Percentiles rank a stretch among this genome's conserved stretches.
These are phyloP conservation scores for Ochotona curzoniae DNA, from an alignment of 2,113 vertebrate genomes.

Conservation along the genomic window DNA sequence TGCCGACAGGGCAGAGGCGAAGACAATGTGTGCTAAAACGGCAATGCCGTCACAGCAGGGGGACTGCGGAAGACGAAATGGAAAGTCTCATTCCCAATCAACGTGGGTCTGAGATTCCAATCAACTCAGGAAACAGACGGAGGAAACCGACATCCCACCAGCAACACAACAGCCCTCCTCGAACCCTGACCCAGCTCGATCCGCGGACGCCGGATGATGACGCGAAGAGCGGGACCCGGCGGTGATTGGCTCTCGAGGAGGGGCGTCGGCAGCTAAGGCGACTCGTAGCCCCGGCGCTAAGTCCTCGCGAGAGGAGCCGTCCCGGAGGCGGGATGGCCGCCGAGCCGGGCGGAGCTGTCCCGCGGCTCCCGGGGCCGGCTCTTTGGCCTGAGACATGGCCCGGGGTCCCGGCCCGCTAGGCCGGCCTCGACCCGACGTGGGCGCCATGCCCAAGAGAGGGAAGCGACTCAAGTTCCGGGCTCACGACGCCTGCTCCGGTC, in stretches of 20 bases:
- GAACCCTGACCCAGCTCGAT: fast-evolving
- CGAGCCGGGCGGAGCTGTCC: conserved; percentile 46
- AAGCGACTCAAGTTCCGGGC: conserved; percentile 96
- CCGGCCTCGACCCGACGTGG: conserved; percentile 84
- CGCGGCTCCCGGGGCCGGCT: conserved; percentile 31
- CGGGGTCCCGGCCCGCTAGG: conserved; percentile 79
- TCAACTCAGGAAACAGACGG: fast-evolving
- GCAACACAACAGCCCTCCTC: fast-evolving
- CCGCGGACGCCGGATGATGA: conserved; percentile 25
- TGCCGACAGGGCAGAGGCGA: too few relatives aligned
- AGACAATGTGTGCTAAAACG: not conserved
- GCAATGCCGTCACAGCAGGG: not conserved
- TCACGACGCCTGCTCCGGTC: conserved; percentile 93
- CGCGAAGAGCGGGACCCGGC: fast-evolving
- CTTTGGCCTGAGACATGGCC: conserved; percentile 89
- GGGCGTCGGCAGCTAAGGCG: not conserved
- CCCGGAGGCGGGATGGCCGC: conserved; percentile 67
- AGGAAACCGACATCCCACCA: fast-evolving
- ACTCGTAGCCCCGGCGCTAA: not conserved
- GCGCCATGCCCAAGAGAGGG: conserved; percentile 95
- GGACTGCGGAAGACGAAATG: not conserved
- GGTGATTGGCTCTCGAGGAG: conserved; percentile 48
- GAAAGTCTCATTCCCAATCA: not conserved
- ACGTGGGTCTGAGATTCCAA: not conserved
- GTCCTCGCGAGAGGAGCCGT: conserved; percentile 70